Evolutionary conservation across 2,797 vertebrate genomes (phyloP).

Genomic region (Eleutherodactylus coqui): DNA sequence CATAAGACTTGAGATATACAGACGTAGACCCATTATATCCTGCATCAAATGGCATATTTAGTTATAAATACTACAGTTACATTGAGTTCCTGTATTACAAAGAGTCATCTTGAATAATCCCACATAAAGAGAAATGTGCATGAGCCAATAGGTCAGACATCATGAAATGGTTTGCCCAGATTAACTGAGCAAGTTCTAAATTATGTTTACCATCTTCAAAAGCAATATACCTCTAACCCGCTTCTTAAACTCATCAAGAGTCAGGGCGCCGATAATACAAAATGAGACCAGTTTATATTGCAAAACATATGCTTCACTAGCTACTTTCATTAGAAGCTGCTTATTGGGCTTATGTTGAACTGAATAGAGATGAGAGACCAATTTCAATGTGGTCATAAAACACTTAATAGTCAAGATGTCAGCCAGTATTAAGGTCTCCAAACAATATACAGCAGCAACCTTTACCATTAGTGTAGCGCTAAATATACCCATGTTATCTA

Average conservation of each 20-base stretch:
- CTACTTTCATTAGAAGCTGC: constrained; percentile 42
- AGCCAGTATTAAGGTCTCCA: not conserved
- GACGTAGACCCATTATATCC: not conserved
- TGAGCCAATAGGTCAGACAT: not conserved
- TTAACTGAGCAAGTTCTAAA: constrained; percentile 30
- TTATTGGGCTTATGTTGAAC: constrained; percentile 36
- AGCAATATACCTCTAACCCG: constrained; percentile 26
- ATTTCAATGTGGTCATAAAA: constrained; percentile 27
- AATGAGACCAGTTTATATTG: constrained; percentile 31
- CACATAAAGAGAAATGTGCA: constrained; percentile 1
- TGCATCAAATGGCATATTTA: not conserved
- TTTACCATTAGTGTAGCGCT: not conserved
- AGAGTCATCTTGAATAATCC: not conserved
- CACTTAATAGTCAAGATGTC: constrained; percentile 21
- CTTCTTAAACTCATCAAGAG: constrained; percentile 15
- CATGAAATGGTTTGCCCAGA: not conserved
- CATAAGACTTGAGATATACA: not conserved
- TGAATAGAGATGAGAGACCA: constrained; percentile 39
- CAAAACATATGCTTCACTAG: constrained; percentile 21
- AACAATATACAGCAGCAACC: not conserved
- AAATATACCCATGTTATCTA: not conserved
- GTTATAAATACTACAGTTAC: not conserved
- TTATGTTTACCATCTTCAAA: constrained; percentile 19
- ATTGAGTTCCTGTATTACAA: not conserved
- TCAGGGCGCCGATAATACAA: constrained; percentile 8